Conservation (phyloP, 2,797 vertebrate genomes). For the Sebastes jordani region DNA sequence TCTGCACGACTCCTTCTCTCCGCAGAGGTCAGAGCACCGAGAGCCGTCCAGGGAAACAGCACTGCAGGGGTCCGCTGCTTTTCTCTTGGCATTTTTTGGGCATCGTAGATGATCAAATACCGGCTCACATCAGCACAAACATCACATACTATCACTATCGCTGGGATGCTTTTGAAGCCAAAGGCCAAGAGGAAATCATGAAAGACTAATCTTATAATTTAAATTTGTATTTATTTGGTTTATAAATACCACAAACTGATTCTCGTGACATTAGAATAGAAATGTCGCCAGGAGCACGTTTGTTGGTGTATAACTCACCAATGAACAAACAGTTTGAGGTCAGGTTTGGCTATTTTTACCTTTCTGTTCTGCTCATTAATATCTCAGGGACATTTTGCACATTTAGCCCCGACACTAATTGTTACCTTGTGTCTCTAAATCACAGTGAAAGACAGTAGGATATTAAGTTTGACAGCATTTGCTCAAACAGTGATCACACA, state of each 20-base stretch:
- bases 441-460: not conserved
- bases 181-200: slow-evolving; percentile 14
- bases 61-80: slow-evolving; percentile 41
- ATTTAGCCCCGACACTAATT: not conserved
- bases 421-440: not conserved
- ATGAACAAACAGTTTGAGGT: slow-evolving; percentile 28
- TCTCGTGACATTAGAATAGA: not conserved
- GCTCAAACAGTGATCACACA: not conserved
- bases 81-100: slow-evolving; percentile 31
- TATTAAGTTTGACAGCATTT: not conserved
- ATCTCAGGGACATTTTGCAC: not conserved
- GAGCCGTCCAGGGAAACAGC: slow-evolving; percentile 33
- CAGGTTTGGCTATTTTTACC: slow-evolving; percentile 24
- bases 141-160: slow-evolving; percentile 29
- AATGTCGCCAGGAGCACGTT: not conserved
- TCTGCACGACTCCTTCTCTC: slow-evolving; percentile 34
- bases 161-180: slow-evolving; percentile 29
- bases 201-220: not conserved
- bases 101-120: slow-evolving; percentile 51
- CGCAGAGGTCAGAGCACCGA: slow-evolving; percentile 44
- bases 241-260: slow-evolving; percentile 11
- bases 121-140: slow-evolving; percentile 35
- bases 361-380: slow-evolving; percentile 21
- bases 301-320: not conserved
- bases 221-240: not conserved